Evolutionary conservation across 1,140 invertebrate species (phyloP), one percentile per base, ranked within the genome.

Genomic region (Copidosoma floridanum): DNA sequence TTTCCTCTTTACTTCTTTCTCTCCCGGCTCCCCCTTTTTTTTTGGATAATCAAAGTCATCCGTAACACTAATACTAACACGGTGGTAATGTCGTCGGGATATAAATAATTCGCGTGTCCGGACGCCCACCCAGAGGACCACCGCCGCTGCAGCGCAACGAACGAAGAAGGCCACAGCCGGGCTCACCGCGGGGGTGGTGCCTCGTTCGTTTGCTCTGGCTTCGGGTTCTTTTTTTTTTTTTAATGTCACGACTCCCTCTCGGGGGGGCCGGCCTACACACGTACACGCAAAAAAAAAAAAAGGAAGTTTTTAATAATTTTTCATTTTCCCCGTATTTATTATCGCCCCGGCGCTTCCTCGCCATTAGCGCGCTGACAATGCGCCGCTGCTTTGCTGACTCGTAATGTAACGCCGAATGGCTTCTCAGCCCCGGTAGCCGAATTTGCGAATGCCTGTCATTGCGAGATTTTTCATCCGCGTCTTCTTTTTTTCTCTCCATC

Each of bases 281-380:
- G 72, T 32, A 74, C 75, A 76, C 74, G 77, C 78, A 81, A 81
- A 81, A 79, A 76, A 75, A 80, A 80, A 79, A 81, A 81, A 81
- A 79, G 77, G 76, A 80, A 80, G 77, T 80, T 80, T 80, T 79
- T 80, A 78, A 80, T 81, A 79, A 81, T 81, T 80, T 81, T 81
- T 79, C 77, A 81, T 81, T 80, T 79, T 80, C 77, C 77, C 77
- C 78, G 79, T 80, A 81, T 79, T 81, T 80, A 80, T 81, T 81
- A 80, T 81, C 76, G 72, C 70, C 40, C 27, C 29, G 16, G 72
- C 76, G 73, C 75, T 78, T 79, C 75, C 78, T 78, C 78, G 77
- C 78, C 74, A 69, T 65, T 65, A 68, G 72, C 63, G 14, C 46
- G 21, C 16, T 23, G 27, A 55, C 41, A 54, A 48, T 52, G 37